Evolutionary conservation across 1,140 invertebrate genomes (phyloP).

Genomic region (Delia radicum): DNA sequence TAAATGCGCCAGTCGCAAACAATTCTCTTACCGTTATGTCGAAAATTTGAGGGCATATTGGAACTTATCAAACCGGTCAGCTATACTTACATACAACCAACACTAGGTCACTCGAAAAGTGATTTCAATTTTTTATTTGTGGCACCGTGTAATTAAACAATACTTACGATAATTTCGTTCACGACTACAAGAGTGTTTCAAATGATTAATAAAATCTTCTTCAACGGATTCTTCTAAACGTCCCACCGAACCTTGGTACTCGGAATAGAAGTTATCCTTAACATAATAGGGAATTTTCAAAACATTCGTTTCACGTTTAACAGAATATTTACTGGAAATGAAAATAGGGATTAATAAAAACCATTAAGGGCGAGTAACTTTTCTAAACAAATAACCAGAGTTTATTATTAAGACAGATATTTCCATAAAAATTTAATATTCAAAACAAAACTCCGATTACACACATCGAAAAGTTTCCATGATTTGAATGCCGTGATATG

Average conservation of each 20-base stretch:
- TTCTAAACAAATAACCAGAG: not conserved
- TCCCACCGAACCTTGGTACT: conserved; percentile 88
- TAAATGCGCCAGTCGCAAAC: too few relatives aligned
- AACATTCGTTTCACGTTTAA: conserved; percentile 73
- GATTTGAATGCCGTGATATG: too few relatives aligned
- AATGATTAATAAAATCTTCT: conserved; percentile 87
- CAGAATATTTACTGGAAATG: conserved; percentile 74
- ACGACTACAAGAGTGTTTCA: conserved; percentile 87
- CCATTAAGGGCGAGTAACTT: not conserved
- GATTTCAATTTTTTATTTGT: not conserved
- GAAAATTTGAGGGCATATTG: too few relatives aligned
- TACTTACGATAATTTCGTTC: conserved; percentile 86
- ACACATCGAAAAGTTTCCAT: too few relatives aligned
- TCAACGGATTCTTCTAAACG: conserved; percentile 91
- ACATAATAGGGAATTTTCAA: conserved; percentile 90
- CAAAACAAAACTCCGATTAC: too few relatives aligned
- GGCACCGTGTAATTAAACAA: not conserved
- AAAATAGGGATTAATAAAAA: not conserved
- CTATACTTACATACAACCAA: too few relatives aligned
- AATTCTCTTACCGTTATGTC: too few relatives aligned
- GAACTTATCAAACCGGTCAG: too few relatives aligned
- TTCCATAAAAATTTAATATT: too few relatives aligned
- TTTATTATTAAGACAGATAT: too few relatives aligned
- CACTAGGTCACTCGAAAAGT: too few relatives aligned
- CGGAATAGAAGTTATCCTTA: conserved; percentile 91